These are phyloP conservation scores for Protophormia terraenovae DNA, from an alignment of 2,888 invertebrate genomes.

Conservation along the genomic window DNA sequence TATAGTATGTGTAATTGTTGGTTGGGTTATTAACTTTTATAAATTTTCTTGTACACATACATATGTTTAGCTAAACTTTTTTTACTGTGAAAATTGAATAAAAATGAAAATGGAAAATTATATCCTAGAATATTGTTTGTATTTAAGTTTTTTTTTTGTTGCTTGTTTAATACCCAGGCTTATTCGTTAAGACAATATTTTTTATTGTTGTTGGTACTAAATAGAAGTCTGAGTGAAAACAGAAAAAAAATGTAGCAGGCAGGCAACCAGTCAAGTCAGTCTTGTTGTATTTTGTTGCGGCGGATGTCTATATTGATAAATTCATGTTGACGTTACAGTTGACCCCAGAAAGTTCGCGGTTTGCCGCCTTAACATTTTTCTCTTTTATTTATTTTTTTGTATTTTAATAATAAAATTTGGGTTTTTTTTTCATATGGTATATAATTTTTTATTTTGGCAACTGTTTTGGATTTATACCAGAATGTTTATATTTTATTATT, in stretches of 20 bases:
- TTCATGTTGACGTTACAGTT: conserved; percentile 68
- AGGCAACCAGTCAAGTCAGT: conserved; percentile 48
- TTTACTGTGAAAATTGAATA: conserved; percentile 34
- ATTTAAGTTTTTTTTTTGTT: background rate
- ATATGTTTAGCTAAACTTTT: conserved; percentile 20
- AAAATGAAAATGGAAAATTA: background rate
- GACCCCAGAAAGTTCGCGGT: conserved; percentile 70
- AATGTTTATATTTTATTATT: conserved; percentile 59
- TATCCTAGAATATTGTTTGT: conserved; percentile 9
- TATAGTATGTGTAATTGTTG: background rate
- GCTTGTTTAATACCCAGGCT: conserved; percentile 11
- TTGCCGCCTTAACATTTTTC: conserved; percentile 68
- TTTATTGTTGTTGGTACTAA: background rate
- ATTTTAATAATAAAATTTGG: conserved; percentile 39
- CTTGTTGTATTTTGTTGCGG: conserved; percentile 57
- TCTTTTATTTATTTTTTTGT: background rate
- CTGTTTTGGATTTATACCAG: conserved; percentile 52
- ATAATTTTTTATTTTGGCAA: conserved; percentile 63
- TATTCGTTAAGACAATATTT: conserved; percentile 57
- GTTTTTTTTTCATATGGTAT: conserved; percentile 34
- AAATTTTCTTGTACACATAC: background rate
- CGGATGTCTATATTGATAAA: conserved; percentile 78
- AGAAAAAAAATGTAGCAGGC: too few species aligned
- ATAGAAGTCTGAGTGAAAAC: conserved; percentile 4
- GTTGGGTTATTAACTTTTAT: background rate